Evolutionary conservation across 2,888 invertebrate species (phyloP), one percentile per base, ranked within the genome.

Genomic region (Macrosiphum euphorbiae): DNA sequence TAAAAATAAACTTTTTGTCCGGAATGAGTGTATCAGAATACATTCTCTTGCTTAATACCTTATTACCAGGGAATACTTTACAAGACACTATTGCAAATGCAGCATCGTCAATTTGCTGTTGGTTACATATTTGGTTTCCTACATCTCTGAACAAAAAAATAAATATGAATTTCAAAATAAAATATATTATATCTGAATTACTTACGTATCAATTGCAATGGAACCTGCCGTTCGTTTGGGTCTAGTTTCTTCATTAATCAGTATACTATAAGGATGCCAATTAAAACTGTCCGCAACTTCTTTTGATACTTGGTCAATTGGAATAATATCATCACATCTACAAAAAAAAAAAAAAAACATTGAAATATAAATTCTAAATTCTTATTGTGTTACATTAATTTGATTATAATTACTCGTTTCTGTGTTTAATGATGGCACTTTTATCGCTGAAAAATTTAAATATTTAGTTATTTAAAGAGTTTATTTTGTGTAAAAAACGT

Each of bases 191-290:
- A 52, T 24, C 10, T 13, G 24, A 67, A 90, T 55, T 28, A 86
- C 92, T 92, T 26, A 92, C 92, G 16, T 1, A 26, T 92, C 92
- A 35, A 61, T 13, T 47, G 16, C 61, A 26, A 86, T 3, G 35
- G 13, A 92, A 26, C 47, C 52, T 4, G 86, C 47, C 11, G 86
- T 61, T n/a, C 55, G n/a, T 47, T 92, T 86, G 2, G 92, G 92
- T 35, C 92, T 61, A 35, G 61, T 13, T 1, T 7, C 35, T 67
- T 7, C 24, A 16, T 47, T 35, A 3, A 8, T 4, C 16, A 92
- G 3, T 26, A 61, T 47, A 50, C 92, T 92, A 24, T 35, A 47
- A 1, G 92, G 92, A 86, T 92, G 92, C 92, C 92, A 92, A 61
- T 11, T 35, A 87, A 92, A 3, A 28, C 67, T 5, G 16, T 3